Evolutionary conservation across 2,888 invertebrate genomes (phyloP).

Genomic region (Merodon equestris): DNA sequence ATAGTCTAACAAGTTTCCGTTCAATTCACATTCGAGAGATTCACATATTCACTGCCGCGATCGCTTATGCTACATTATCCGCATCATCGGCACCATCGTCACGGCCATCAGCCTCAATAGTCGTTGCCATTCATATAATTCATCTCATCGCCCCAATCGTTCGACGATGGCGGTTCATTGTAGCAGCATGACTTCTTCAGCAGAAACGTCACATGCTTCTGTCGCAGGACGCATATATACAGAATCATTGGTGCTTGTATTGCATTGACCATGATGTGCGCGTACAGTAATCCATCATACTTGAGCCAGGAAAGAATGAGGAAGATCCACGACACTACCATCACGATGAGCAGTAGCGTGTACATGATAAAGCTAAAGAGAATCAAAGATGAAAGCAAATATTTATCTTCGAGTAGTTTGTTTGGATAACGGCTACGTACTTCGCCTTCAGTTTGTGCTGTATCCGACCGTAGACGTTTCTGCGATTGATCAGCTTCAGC

Average conservation of each 20-base stretch:
- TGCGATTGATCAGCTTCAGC: constrained; percentile 87
- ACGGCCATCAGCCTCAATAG: constrained; percentile 71
- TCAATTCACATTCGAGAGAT: constrained; percentile 47
- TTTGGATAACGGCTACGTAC: constrained; percentile 79
- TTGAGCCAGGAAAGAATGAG: constrained; percentile 87
- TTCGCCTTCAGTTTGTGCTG: constrained; percentile 92
- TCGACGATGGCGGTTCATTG: constrained; percentile 85
- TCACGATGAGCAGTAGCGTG: constrained; percentile 85
- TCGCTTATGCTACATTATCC: neutral
- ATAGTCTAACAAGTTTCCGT: constrained; percentile 42
- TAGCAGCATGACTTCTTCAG: constrained; percentile 90
- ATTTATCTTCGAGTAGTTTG: neutral
- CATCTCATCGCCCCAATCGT: constrained; percentile 95
- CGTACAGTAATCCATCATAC: constrained; percentile 86
- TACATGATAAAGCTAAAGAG: constrained; percentile 88
- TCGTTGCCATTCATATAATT: constrained; percentile 88
- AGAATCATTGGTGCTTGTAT: constrained; percentile 86
- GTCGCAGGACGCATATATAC: constrained; percentile 88
- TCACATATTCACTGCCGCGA: constrained; percentile 1
- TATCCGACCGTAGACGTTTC: constrained; percentile 91
- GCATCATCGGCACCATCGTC: constrained; percentile 5
- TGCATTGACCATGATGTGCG: constrained; percentile 87
- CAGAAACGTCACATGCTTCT: constrained; percentile 88
- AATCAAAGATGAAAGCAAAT: constrained; percentile 28
- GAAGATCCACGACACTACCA: constrained; percentile 89